Evolutionary conservation across 2,797 vertebrate genomes (phyloP).

Genomic region (Coregonus suidteri): DNA sequence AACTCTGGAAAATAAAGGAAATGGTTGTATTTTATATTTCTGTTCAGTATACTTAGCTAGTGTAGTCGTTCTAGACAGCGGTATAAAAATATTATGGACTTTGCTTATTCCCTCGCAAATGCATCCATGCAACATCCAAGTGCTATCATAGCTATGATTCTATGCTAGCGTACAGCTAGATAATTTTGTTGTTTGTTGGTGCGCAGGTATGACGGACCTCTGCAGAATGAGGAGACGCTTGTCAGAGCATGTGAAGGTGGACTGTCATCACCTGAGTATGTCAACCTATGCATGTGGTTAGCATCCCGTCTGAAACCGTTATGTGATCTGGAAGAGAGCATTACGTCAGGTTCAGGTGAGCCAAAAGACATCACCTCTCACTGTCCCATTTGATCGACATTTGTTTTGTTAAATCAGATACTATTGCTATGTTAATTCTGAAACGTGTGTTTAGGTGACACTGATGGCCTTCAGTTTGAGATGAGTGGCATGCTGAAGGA

Average conservation of each 20-base stretch:
- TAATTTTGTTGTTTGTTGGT: neutral
- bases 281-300: slow-evolving; percentile 87
- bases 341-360: slow-evolving; percentile 79
- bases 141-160: neutral
- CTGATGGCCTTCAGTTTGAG: slow-evolving; percentile 51
- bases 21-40: too few relatives aligned
- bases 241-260: slow-evolving; percentile 73
- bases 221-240: slow-evolving; percentile 83
- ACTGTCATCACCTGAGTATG: slow-evolving; percentile 68
- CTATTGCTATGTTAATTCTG: neutral
- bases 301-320: slow-evolving; percentile 79
- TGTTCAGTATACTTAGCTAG: too few relatives aligned
- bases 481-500: too few relatives aligned
- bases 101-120: neutral
- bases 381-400: neutral
- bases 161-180: neutral
- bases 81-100: too few relatives aligned
- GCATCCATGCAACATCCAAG: neutral
- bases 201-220: slow-evolving; percentile 83
- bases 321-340: slow-evolving; percentile 82
- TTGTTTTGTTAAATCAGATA: neutral
- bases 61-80: too few relatives aligned
- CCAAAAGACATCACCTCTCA: neutral
- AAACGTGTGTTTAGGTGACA: slow-evolving; percentile 69
- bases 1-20: too few relatives aligned